Conservation (phyloP, 2,797 vertebrate genomes). For the Muraenolepis orangiensis region DNA sequence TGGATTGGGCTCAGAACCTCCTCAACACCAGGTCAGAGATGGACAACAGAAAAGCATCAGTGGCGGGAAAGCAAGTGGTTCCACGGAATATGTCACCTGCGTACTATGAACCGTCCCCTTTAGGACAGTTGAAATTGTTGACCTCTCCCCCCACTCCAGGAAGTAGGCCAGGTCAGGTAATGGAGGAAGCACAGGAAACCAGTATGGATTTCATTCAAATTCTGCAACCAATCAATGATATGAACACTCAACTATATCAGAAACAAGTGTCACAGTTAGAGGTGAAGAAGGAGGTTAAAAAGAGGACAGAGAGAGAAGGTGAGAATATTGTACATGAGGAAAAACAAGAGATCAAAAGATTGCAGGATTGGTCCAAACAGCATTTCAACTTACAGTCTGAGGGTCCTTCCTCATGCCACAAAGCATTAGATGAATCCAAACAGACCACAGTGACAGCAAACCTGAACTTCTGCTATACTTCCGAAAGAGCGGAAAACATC, state of each 20-base stretch:
- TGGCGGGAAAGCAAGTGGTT: background rate
- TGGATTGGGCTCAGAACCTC: conserved; percentile 65
- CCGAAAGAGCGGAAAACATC: conserved; percentile 19
- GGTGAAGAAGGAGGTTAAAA: background rate
- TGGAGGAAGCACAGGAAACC: background rate
- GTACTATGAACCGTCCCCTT: background rate
- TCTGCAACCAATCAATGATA: background rate
- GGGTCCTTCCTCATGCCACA: background rate
- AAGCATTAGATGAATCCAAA: background rate
- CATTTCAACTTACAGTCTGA: background rate
- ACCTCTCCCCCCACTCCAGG: background rate
- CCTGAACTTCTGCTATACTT: background rate
- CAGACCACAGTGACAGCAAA: background rate
- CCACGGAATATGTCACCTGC: background rate
- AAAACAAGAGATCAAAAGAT: background rate
- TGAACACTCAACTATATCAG: background rate
- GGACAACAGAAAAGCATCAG: conserved; percentile 9
- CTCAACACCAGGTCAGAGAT: conserved; percentile 29
- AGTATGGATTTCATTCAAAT: background rate
- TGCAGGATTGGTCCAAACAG: background rate
- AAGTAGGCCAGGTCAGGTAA: background rate
- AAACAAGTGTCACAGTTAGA: background rate
- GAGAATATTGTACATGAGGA: background rate
- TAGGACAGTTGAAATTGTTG: background rate
- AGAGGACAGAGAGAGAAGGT: background rate